Conservation (phyloP, 2,888 invertebrate genomes). For the Frankliniella fusca region DNA sequence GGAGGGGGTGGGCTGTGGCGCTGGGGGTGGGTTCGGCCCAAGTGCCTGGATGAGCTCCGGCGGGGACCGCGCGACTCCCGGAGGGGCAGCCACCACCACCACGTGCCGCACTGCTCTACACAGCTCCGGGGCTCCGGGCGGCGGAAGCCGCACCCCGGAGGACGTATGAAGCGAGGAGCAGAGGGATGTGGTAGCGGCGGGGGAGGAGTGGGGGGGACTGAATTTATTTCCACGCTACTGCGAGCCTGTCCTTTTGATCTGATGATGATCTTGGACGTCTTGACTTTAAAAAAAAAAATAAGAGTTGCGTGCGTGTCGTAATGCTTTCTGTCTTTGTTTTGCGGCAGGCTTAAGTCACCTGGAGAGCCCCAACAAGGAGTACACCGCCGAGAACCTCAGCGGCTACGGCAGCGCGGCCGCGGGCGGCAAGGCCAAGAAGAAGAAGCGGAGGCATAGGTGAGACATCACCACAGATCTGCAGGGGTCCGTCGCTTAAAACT, state of each 20-base stretch:
- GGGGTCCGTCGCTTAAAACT: too few species aligned
- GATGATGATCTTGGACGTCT: too few species aligned
- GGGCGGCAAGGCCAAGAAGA: conserved; percentile 82
- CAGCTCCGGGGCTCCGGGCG: neutral
- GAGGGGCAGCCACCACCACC: neutral
- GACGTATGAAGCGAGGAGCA: neutral
- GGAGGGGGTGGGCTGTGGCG: neutral
- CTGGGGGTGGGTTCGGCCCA: neutral
- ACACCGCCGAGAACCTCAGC: conserved; percentile 73
- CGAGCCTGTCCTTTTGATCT: too few species aligned
- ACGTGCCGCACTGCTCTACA: neutral
- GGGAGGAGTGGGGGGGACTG: too few species aligned
- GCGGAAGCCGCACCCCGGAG: neutral
- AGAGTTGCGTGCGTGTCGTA: too few species aligned
- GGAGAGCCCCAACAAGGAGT: conserved; percentile 77
- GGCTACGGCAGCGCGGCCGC: conserved; percentile 66
- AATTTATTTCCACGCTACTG: too few species aligned
- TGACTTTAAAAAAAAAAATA: too few species aligned
- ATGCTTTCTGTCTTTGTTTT: neutral
- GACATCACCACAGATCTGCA: conserved; percentile 37
- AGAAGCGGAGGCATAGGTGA: conserved; percentile 90
- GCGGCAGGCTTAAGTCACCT: conserved; percentile 65
- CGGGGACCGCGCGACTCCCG: too few species aligned
- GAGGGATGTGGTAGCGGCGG: too few species aligned
- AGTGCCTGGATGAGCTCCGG: conserved; percentile 17